Base-by-base conservation (phyloP, 2,113 vertebrate genomes). In the Excalfactoria chinensis region DNA sequence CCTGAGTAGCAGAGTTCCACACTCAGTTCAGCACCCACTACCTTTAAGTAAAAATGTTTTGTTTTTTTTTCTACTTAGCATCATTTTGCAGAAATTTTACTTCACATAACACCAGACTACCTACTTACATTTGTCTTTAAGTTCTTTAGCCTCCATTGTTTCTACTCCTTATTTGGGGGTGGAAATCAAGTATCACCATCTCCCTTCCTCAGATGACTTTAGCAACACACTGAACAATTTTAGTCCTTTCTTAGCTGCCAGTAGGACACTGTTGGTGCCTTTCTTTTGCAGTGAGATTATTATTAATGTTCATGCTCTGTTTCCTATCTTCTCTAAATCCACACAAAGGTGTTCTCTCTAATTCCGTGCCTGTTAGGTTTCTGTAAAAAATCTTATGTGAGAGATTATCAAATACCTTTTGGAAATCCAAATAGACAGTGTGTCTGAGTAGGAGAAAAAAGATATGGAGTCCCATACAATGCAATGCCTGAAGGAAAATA, bases 381-480 rank as follows among this genome's bases (percentile, higher is more conserved):
- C 41, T 21, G 53, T 70, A n/a, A 77, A 44, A 77, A 88, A 30
- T 59, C 43, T 81, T 55, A 13, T 35, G 34, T 68, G 32, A 63
- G n/a, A 69, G 19, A 26, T 34, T 66, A 63, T 49, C 19, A 28
- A 86, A 74, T 53, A 55, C 4, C 18, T 71, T 77, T 84, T 55
- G 32, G 22, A 77, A 92, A 89, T 25, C 21, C 69, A 70, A 35
- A 55, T 6, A 72, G 56, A 62, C 32, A 6, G 32, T 35, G 13
- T 76, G 51, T 30, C 49, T 28, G 21, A 75, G 25, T 51, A 41
- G 9, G 8, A 48, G 7, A 25, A 46, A 32, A 34, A 30, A 2
- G 32, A 32, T 18, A 48, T 0, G 0, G 17, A 64, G 4, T 75
- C 14, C 9, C 11, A 5, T 58, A 25, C 6, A 53, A 23, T 16